Base-by-base conservation (phyloP, 2,888 invertebrate species). In the Drosophila mimica region DNA sequence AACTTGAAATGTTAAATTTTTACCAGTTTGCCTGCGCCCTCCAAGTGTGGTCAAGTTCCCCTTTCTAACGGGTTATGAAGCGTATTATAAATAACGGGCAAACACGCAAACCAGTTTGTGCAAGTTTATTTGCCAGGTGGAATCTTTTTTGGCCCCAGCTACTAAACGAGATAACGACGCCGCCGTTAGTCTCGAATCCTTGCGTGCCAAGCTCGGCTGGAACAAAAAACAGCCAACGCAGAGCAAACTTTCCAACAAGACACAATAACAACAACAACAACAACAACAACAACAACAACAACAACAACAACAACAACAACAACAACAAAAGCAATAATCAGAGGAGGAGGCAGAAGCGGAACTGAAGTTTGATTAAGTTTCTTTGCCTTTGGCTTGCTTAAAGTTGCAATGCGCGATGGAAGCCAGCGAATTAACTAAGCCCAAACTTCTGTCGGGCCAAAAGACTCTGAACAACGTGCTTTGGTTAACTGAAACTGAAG, bases 281-380 rank as follows among this genome's bases (percentile, higher is more conserved):
- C 60, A 63, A 51, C 49, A 62, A 59, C n/a, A n/a, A 49, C 54
- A 70, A 52, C 60, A 63, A 51, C 49, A 62, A 59, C 25, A 25
- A 25, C 25, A 64, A 57, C 33, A 58, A 43, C 46, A 43, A 30
- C 48, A 64, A 25, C 25, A 25, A 25, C 25, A 64, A 49, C 54
- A 70, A 52, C 60, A 63, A 51, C 49, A 62, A 59, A 48, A 57
- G 15, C 54, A 59, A 56, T n/a, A 65, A 49, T 57, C 61, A 59
- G 43, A 34, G 62, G 38, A 74, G 65, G 33, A 30, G 34, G n/a
- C 17, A 53, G 36, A 30, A 43, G 43, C 31, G 43, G 9, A 57
- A 57, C 43, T 74, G 67, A 86, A 86, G 76, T 88, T 88, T 88
- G 87, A 88, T 88, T 88, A 88, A 88, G 87, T 87, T 87, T 84